Conservation (phyloP, 92 coral and sea anemone species). For the Epizoanthus rinbou region DNA sequence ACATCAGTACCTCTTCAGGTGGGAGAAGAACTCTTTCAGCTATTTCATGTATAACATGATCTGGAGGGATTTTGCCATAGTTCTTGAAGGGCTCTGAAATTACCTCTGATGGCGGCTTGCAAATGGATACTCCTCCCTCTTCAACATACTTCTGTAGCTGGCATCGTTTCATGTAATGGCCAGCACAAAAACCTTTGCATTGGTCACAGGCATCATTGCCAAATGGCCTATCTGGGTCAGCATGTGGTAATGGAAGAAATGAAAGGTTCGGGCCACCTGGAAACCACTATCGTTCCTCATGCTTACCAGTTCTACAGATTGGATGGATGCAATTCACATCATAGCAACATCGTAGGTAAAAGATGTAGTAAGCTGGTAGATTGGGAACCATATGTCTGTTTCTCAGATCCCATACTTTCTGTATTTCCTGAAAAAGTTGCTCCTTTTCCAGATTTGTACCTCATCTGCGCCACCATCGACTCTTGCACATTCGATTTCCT, state of each 20-base stretch:
- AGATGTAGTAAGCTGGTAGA: no score
- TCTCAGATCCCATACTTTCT: no score
- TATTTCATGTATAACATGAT: conserved; percentile 26
- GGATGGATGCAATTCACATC: no score
- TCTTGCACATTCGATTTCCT: no score
- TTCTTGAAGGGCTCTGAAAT: conserved; percentile 47
- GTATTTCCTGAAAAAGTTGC: no score
- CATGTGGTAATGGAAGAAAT: conserved; percentile 43
- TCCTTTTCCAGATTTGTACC: no score
- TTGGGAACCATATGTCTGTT: no score
- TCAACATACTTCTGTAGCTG: conserved; percentile 25
- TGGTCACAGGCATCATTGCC: conserved; percentile 43
- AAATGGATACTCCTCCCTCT: conserved; percentile 34
- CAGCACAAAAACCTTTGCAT: conserved; percentile 47
- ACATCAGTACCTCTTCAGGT: conserved; percentile 47
- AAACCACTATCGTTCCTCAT: conserved; percentile 24
- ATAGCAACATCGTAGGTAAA: no score
- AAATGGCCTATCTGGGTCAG: conserved; percentile 51
- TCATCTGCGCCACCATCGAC: no score
- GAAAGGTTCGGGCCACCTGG: conserved; percentile 46
- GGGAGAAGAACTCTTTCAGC: conserved; percentile 47
- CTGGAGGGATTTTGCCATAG: conserved; percentile 43
- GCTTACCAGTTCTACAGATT: conserved; percentile 2
- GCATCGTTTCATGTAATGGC: conserved; percentile 43
- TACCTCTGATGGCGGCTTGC: conserved; percentile 48